Evolutionary conservation across 2,888 invertebrate genomes (phyloP), one percentile per base, ranked within the genome.

Genomic region (Eupithecia pulchellata): DNA sequence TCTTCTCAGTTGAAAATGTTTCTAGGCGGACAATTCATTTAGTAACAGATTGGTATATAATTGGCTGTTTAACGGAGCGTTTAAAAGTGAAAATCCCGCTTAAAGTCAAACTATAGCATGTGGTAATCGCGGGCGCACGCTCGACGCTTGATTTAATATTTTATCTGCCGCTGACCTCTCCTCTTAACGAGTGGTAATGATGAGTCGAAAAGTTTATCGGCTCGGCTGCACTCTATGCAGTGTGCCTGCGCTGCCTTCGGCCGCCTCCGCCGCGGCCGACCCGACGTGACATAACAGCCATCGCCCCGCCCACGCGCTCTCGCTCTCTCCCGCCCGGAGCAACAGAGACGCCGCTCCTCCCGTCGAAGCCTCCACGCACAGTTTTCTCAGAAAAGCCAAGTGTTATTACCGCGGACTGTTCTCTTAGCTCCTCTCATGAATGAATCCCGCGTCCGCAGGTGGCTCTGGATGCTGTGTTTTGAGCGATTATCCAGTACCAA

Each of bases 321-420:
- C 91, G 81, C 89, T 91, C 86, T 74, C 84, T 75, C 91, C 60
- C 75, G 76, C 72, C 70, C 47, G 30, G 92, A 76, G 89, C 83
- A 88, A 93, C 82, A 79, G 89, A 80, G 92, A 92, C 82, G 77
- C 77, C 79, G 86, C 84, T 84, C 87, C 87, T 89, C 87, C 91
- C 91, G 86, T 79, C 87, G 85, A 92, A 93, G 92, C 93, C 93
- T 93, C 86, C 88, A 84, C 84, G 87, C 86, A 30, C 58, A 85
- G 88, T 89, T 93, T 73, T 93, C 93, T 85, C 80, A 92, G 93
- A 93, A 93, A 92, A 92, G 88, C 90, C 91, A 92, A 92, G 91
- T 89, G 93, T 91, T 93, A 93, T 93, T 93, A 93, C 89, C 91
- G 85, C 84, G 88, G 91, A 89, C 91, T 90, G 90, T 91, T 93